Conservation (phyloP, 2,113 vertebrate genomes). For the Tenrec ecaudatus region DNA sequence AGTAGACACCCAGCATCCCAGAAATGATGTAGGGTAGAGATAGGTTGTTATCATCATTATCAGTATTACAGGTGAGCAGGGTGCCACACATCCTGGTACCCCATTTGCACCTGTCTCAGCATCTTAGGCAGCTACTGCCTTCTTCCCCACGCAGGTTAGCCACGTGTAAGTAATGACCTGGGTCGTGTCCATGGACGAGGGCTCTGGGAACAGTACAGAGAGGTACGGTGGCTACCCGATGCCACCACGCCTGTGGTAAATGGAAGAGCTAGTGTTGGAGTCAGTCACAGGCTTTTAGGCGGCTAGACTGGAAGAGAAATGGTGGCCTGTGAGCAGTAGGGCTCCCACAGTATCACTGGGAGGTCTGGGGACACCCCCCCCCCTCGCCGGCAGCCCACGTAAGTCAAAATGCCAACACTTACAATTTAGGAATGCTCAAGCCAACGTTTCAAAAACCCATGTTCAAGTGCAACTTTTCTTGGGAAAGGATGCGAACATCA, state of each 20-base stretch:
- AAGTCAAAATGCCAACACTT: background rate
- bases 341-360: background rate
- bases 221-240: background rate
- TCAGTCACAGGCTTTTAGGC: background rate
- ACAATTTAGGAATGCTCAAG: background rate
- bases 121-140: background rate
- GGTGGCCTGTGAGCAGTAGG: background rate
- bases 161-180: too few relatives aligned
- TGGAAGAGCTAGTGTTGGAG: background rate
- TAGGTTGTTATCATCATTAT: background rate
- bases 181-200: background rate
- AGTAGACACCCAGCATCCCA: too few relatives aligned
- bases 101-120: background rate
- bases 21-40: background rate
- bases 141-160: background rate
- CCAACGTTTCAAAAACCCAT: background rate
- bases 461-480: background rate
- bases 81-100: background rate
- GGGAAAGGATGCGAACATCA: background rate
- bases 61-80: too few relatives aligned
- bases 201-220: background rate
- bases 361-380: too few relatives aligned
- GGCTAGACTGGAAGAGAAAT: background rate
- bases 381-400: background rate
- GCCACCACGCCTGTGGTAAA: background rate